Conservation (phyloP, 2,113 vertebrate genomes). For the Amphiprion ocellaris region DNA sequence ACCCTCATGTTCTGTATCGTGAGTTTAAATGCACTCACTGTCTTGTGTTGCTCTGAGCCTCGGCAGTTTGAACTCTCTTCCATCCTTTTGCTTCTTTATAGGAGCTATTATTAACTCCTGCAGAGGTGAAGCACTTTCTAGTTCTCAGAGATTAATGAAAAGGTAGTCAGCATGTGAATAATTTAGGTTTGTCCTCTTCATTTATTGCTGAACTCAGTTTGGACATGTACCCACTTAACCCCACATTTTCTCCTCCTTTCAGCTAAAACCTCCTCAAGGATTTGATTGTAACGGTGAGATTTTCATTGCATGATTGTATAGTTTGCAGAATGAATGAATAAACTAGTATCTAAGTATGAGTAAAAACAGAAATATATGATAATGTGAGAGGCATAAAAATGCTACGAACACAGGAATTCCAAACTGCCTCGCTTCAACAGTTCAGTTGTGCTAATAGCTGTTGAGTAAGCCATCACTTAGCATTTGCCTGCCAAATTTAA, state of each 20-base stretch:
- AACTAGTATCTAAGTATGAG: not conserved
- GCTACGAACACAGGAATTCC: not conserved
- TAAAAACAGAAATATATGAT: constrained; percentile 3
- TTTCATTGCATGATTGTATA: not conserved
- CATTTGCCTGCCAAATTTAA: constrained; percentile 19
- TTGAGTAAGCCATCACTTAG: constrained; percentile 5
- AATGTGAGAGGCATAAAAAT: not conserved
- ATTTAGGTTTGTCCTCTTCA: constrained; percentile 71
- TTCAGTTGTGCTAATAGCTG: not conserved
- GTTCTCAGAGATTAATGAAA: constrained; percentile 76
- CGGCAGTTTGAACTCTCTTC: constrained; percentile 34
- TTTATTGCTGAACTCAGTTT: constrained; percentile 63
- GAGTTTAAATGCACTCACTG: not conserved
- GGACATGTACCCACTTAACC: constrained; percentile 44
- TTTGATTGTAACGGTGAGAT: not conserved
- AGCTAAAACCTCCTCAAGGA: not conserved
- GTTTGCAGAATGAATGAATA: constrained; percentile 21
- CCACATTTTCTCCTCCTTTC: constrained; percentile 15
- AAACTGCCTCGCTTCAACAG: constrained; percentile 18
- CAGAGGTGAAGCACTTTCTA: constrained; percentile 68
- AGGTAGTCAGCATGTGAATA: constrained; percentile 76
- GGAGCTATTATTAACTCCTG: constrained; percentile 77
- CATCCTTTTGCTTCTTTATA: constrained; percentile 43
- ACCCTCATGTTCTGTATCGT: not conserved
- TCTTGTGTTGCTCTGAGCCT: constrained; percentile 1